Conservation (phyloP, 2,113 vertebrate species). For the Limnothrissa miodon region DNA sequence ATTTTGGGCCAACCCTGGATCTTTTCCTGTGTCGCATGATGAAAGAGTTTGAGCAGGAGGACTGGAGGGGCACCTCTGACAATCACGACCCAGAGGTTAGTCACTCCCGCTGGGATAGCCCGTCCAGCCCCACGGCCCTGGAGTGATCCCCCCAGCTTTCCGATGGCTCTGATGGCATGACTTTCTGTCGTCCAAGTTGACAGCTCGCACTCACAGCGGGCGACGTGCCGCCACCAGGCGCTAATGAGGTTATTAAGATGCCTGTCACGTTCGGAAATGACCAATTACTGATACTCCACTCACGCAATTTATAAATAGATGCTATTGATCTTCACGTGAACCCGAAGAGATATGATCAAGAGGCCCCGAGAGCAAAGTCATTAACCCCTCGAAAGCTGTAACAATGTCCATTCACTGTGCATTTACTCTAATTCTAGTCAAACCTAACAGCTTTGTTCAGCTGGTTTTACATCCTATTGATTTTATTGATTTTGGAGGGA, state of each 20-base stretch:
- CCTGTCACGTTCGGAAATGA: conserved; percentile 47
- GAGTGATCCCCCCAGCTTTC: conserved; percentile 8
- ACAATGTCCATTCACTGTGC: not conserved
- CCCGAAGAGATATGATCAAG: not conserved
- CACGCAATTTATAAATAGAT: conserved; percentile 33
- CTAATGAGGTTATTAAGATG: conserved; percentile 55
- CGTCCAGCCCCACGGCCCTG: conserved; percentile 26
- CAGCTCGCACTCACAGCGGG: conserved; percentile 50
- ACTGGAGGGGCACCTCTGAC: not conserved
- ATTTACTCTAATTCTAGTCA: not conserved
- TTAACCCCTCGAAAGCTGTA: not conserved
- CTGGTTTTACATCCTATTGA: not conserved
- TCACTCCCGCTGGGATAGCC: conserved; percentile 30
- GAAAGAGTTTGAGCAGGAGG: not conserved
- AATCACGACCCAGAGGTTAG: conserved; percentile 29
- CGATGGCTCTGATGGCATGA: conserved; percentile 35
- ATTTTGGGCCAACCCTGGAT: not conserved
- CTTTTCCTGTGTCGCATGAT: not conserved
- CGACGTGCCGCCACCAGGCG: conserved; percentile 35
- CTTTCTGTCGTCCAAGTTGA: conserved; percentile 30
- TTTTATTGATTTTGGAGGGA: not conserved
- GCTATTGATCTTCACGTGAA: conserved; percentile 13
- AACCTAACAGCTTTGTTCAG: not conserved
- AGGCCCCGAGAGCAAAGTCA: not conserved
- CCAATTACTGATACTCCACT: conserved; percentile 44